phyloP scores from a whole-genome alignment of 2,113 vertebrate genomes.

The Antigone vipio region DNA sequence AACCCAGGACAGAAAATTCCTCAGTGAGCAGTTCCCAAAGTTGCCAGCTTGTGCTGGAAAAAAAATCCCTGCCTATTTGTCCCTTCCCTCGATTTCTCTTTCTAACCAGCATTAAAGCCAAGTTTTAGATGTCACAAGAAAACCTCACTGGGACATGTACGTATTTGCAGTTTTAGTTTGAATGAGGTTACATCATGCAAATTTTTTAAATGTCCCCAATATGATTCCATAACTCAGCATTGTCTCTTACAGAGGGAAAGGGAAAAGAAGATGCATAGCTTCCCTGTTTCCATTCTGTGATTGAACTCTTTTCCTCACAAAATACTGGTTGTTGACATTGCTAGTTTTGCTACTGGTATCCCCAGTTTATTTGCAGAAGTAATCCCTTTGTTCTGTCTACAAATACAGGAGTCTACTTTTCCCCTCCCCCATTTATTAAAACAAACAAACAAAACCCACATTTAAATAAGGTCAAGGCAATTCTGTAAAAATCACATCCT shows the following conservation, averaged over 20 bases:
- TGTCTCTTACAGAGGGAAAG: neutral
- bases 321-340: neutral
- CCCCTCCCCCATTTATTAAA: neutral
- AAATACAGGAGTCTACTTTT: neutral
- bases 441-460: neutral
- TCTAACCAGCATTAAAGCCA: neutral
- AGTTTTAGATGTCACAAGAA: neutral
- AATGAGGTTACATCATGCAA: neutral
- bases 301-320: neutral
- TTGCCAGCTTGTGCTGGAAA: neutral
- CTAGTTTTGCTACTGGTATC: neutral
- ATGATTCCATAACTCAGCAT: neutral
- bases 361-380: neutral
- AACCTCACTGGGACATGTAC: rapidly evolving
- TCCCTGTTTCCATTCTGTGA: neutral
- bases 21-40: rapidly evolving
- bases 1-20: neutral
- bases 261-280: neutral
- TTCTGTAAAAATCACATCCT: slow-evolving; percentile 12
- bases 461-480: neutral
- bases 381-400: neutral
- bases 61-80: neutral
- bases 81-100: neutral
- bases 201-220: neutral
- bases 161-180: neutral